phyloP scores from a whole-genome alignment of 2,888 invertebrate genomes.

The Notocelia uddmanniana region DNA sequence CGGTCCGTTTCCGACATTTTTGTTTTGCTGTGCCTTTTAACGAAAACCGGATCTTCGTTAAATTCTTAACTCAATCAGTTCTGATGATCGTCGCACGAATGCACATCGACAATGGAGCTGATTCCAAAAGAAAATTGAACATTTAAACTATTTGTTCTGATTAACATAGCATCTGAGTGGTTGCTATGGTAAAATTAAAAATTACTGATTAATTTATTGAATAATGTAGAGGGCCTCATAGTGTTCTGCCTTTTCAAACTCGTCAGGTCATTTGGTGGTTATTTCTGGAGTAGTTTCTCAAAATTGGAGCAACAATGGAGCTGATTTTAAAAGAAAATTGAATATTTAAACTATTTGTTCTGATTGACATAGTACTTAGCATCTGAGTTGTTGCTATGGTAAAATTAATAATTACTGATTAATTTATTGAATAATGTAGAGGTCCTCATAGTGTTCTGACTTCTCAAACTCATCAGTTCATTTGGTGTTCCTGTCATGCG shows the following conservation, averaged over 20 bases:
- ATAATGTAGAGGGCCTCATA: neutral
- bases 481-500: neutral
- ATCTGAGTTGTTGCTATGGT: neutral
- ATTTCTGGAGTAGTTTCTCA: too few relatives aligned
- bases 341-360: slow-evolving; percentile 11
- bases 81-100: slow-evolving; percentile 40
- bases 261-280: too few relatives aligned
- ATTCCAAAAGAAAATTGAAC: slow-evolving; percentile 14
- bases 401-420: neutral
- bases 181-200: slow-evolving; percentile 5
- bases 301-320: slow-evolving; percentile 39
- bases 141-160: slow-evolving; percentile 9
- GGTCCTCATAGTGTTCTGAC: neutral
- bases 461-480: neutral
- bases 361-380: slow-evolving; percentile 12
- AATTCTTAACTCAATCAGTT: slow-evolving; percentile 16
- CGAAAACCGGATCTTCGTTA: slow-evolving; percentile 35
- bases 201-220: neutral
- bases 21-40: neutral
- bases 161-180: neutral
- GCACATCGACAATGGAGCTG: slow-evolving; percentile 34
- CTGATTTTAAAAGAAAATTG: slow-evolving; percentile 9
- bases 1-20: too few relatives aligned
- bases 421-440: neutral
- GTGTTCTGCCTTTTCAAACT: neutral